Percentiles rank a stretch among this genome's conserved stretches.
Evolutionary conservation across 2,113 vertebrate species (phyloP).

Genomic region (Hyaena hyaena): DNA sequence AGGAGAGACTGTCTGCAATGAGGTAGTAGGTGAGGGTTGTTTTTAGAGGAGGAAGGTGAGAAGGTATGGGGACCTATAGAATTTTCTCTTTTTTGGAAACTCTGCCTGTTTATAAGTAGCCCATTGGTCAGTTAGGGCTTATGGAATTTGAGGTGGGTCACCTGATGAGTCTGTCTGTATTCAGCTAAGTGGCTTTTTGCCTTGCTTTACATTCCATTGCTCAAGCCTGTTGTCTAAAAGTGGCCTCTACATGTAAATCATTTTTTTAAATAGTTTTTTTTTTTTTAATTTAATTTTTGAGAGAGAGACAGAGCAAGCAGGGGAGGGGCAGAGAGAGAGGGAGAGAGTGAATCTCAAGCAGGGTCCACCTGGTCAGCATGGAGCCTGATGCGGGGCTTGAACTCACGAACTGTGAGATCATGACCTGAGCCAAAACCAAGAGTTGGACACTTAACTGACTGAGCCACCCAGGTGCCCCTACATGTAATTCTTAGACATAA

Average conservation of each 20-base stretch:
- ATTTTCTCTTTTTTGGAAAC: neutral
- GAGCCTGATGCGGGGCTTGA: too few species aligned
- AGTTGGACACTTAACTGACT: too few species aligned
- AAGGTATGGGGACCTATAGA: neutral
- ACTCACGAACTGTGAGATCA: too few species aligned
- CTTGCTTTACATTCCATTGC: neutral
- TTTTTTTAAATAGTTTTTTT: neutral
- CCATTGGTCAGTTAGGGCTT: neutral
- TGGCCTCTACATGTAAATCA: neutral
- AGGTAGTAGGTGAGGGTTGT: neutral
- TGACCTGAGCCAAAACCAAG: too few species aligned
- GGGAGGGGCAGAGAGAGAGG: too few species aligned
- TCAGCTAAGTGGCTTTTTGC: neutral
- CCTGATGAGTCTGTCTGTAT: neutral
- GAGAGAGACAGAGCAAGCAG: too few species aligned
- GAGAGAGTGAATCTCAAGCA: too few species aligned
- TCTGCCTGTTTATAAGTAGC: neutral
- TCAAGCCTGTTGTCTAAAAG: neutral
- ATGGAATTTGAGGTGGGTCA: neutral
- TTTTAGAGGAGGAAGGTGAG: neutral
- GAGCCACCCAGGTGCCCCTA: neutral
- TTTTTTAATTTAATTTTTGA: too few species aligned
- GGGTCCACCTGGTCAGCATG: too few species aligned
- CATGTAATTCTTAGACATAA: neutral
- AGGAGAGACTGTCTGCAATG: neutral